These are phyloP conservation scores for Cryptoprocta ferox DNA, from an alignment of 2,797 vertebrate genomes.

Conservation along the genomic window DNA sequence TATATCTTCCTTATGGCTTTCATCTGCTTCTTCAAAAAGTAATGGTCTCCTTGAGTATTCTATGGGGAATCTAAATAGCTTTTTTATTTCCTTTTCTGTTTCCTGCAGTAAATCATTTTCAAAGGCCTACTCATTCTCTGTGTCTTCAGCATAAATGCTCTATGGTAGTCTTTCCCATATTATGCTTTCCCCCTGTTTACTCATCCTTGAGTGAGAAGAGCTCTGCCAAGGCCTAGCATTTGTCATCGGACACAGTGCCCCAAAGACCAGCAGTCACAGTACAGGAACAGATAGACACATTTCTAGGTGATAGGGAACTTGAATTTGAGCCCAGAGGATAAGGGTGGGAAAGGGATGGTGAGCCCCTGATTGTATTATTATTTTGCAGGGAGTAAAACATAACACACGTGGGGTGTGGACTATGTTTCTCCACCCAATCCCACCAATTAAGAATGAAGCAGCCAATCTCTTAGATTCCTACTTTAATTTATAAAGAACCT, in stretches of 20 bases:
- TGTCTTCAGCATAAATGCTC: neutral
- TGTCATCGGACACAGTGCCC: neutral
- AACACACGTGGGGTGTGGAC: neutral
- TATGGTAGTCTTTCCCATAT: neutral
- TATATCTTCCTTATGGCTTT: neutral
- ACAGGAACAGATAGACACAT: neutral
- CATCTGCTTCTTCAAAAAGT: neutral
- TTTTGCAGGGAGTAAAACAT: neutral
- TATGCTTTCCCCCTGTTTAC: neutral
- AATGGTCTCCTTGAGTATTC: neutral
- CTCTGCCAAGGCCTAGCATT: neutral
- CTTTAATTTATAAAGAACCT: neutral
- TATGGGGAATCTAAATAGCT: neutral
- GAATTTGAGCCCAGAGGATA: neutral
- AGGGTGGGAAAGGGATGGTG: neutral
- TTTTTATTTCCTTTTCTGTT: slow-evolving; percentile 22
- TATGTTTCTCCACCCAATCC: neutral
- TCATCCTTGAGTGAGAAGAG: neutral
- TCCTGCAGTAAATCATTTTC: neutral
- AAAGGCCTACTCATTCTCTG: neutral
- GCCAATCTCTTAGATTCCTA: neutral
- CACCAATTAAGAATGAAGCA: neutral
- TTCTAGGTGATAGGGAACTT: neutral
- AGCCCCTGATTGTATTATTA: neutral
- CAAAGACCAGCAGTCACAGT: neutral